These are phyloP conservation scores for Hermaeophaga mercurialis DNA, from an alignment of 2,888 invertebrate species.

Conservation along the genomic window DNA sequence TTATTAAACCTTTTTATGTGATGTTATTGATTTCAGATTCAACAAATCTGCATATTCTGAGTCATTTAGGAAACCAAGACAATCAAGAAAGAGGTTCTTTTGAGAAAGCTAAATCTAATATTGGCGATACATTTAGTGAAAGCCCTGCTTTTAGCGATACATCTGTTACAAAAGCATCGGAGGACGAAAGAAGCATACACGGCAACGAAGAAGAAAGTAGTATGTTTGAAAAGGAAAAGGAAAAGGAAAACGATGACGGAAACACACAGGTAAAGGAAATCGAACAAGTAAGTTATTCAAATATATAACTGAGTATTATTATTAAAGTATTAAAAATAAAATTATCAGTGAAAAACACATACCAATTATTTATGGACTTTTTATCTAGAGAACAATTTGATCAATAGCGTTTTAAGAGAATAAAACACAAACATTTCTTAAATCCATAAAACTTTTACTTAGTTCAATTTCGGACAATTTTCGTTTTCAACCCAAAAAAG, in stretches of 20 bases:
- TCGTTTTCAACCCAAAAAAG: too few relatives aligned
- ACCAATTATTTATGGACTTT: too few relatives aligned
- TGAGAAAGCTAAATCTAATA: background rate
- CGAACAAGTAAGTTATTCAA: conserved; percentile 23
- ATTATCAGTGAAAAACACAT: too few relatives aligned
- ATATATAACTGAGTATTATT: too few relatives aligned
- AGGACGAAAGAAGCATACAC: conserved; percentile 19
- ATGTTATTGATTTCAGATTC: conserved; percentile 8
- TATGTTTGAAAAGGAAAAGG: conserved; percentile 11
- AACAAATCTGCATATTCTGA: conserved; percentile 10
- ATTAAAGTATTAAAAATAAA: too few relatives aligned
- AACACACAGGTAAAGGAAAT: conserved; percentile 14
- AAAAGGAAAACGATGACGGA: conserved; percentile 16
- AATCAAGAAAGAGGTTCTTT: background rate
- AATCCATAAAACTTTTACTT: too few relatives aligned
- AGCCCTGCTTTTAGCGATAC: conserved; percentile 2
- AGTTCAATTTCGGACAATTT: too few relatives aligned
- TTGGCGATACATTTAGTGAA: background rate
- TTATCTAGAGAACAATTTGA: too few relatives aligned
- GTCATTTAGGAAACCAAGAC: conserved; percentile 12
- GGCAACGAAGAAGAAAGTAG: conserved; percentile 15
- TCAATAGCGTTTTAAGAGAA: too few relatives aligned
- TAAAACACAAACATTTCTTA: too few relatives aligned
- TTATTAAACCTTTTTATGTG: too few relatives aligned
- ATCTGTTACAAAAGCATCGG: conserved; percentile 26